These are phyloP conservation scores for Cyclopterus lumpus DNA, from an alignment of 2,797 vertebrate genomes.

Conservation along the genomic window DNA sequence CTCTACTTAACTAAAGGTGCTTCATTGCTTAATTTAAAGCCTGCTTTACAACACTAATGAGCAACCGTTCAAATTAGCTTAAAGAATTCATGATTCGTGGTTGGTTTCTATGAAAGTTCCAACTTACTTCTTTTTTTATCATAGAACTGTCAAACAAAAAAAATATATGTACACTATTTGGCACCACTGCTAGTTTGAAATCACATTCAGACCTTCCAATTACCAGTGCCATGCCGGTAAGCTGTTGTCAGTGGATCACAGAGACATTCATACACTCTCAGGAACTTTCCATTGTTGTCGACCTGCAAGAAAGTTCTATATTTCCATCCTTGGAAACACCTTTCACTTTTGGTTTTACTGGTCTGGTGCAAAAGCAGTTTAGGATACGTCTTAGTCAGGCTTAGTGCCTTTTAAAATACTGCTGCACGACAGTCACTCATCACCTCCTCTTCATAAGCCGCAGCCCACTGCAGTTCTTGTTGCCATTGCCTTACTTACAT, in stretches of 20 bases:
- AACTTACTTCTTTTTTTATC: conserved; percentile 39
- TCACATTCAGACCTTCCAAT: conserved; percentile 43
- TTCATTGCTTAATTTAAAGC: conserved; percentile 22
- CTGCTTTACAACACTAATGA: conserved; percentile 26
- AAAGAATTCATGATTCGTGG: conserved; percentile 33
- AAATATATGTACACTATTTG: conserved; percentile 58
- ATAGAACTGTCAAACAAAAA: conserved; percentile 47
- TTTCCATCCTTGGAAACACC: conserved; percentile 25
- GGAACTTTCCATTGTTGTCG: conserved; percentile 27
- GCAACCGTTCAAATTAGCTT: conserved; percentile 29
- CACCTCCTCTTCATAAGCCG: conserved; percentile 33
- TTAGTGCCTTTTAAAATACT: conserved; percentile 33
- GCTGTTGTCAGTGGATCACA: conserved; percentile 36
- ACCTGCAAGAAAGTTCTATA: conserved; percentile 30
- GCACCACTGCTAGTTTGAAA: conserved; percentile 45
- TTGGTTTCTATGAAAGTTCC: conserved; percentile 30
- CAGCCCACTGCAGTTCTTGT: conserved; percentile 53
- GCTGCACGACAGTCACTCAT: conserved; percentile 37
- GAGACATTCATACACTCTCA: conserved; percentile 42
- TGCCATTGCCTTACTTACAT: conserved; percentile 41
- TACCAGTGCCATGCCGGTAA: conserved; percentile 28
- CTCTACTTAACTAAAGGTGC: conserved; percentile 11
- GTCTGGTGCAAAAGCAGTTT: conserved; percentile 52
- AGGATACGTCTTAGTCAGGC: conserved; percentile 39
- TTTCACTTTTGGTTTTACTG: conserved; percentile 61